Evolutionary conservation across 1,140 invertebrate species (phyloP).

Genomic region (Phymorhynchus buccinoides): DNA sequence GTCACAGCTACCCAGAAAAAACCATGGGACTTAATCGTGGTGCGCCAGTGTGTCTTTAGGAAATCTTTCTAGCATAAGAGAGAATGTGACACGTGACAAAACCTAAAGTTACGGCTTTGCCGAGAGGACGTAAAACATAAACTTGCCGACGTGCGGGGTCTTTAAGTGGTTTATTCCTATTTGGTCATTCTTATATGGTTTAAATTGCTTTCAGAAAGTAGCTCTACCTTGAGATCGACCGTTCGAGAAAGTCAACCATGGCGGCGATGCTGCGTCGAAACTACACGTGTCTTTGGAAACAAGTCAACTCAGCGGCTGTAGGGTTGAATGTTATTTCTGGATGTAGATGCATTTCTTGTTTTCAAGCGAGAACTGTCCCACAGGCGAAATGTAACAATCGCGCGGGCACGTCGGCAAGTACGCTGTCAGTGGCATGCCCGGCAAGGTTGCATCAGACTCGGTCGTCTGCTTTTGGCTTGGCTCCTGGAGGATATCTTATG

Average conservation of each 20-base stretch:
- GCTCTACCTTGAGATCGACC: slow-evolving; percentile 20
- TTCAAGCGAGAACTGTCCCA: neutral
- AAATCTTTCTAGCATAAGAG: no score
- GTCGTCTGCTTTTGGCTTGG: slow-evolving; percentile 20
- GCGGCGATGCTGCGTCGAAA: slow-evolving; percentile 34
- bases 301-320: slow-evolving; percentile 2
- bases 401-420: neutral
- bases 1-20: no score
- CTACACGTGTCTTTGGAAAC: slow-evolving; percentile 22
- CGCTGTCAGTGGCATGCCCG: neutral
- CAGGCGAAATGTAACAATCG: slow-evolving; percentile 7
- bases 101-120: no score
- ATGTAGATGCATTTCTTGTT: neutral
- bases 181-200: neutral
- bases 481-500: neutral
- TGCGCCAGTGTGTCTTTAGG: no score
- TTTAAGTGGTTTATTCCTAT: slow-evolving; percentile 6
- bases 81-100: no score
- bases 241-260: slow-evolving; percentile 25
- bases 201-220: slow-evolving; percentile 4
- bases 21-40: no score
- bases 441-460: slow-evolving; percentile 28
- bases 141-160: no score
- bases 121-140: no score
- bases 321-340: neutral